Conservation (phyloP, 1,140 invertebrate genomes). For the Paraescarpia echinospica region DNA sequence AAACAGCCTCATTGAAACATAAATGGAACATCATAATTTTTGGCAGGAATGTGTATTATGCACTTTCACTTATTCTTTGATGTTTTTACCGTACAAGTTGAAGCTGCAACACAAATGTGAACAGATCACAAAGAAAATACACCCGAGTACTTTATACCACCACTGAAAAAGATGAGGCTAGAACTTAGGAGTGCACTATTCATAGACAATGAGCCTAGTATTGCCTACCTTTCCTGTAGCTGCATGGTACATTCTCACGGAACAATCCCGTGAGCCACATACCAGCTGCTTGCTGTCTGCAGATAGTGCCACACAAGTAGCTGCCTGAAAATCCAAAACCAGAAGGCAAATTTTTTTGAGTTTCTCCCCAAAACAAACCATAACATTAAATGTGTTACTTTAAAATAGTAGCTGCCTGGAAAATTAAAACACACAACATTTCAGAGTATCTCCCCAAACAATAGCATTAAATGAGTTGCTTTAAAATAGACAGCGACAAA, state of each 20-base stretch:
- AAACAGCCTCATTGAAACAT: too few species aligned
- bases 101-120: background rate
- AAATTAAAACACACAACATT: too few species aligned
- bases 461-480: too few species aligned
- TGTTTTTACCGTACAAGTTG: background rate
- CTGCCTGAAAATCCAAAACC: constrained; percentile 36
- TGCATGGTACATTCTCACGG: constrained; percentile 48
- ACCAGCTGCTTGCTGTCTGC: constrained; percentile 44
- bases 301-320: constrained; percentile 49
- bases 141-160: background rate
- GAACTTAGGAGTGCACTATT: background rate
- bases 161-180: background rate
- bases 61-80: too few species aligned
- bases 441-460: too few species aligned
- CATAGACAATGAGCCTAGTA: background rate
- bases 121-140: background rate
- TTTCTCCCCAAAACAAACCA: background rate
- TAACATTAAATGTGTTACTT: background rate
- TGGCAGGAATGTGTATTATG: too few species aligned
- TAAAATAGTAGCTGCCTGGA: too few species aligned
- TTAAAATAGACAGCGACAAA: too few species aligned
- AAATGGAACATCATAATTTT: too few species aligned
- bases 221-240: constrained; percentile 47
- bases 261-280: constrained; percentile 48
- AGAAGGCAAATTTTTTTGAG: background rate